Evolutionary conservation across 2,113 vertebrate genomes (phyloP), one percentile per base, ranked within the genome.

Genomic region (Balaenoptera acutorostrata): DNA sequence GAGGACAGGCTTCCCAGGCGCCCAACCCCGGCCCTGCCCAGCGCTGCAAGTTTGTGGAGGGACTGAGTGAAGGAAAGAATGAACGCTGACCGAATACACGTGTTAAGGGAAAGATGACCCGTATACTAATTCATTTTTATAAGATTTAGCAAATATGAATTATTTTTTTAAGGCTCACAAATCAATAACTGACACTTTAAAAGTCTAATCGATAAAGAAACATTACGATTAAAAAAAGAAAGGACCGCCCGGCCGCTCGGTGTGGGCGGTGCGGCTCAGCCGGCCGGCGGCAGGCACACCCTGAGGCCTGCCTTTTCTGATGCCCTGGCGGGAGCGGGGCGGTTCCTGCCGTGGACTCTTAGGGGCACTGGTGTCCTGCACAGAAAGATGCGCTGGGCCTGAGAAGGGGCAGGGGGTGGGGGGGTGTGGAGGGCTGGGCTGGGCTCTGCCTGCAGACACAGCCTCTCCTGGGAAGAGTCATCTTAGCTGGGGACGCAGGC

Each of bases 281-380:
- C 6, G 3, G 33, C 71, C 8, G 5, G 49, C 39, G 13, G 31
- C 29, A 4, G 18, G 31, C 29, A 7, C 21, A 27, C 3, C 27
- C 31, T 31, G n/a, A 33, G 44, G 17, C 33, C 71, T 2, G 33
- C 11, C 46, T 29, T 2, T 21, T 21, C 12, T 1, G 83, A 29
- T 31, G 27, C n/a, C 6, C 55, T 14, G 33, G 36, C 10, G 1
- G 27, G 36, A 33, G 15, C 18, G 0, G 1, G 20, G 10, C 8
- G 0, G 29, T 3, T 29, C 78, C 63, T 15, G 14, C 18, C 12
- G 1, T 18, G 7, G 29, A 3, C n/a, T 59, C 57, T 71, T 17
- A 21, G 31, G 41, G 36, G n/a, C 2, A 25, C 18, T 20, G 52
- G 21, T 3, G 3, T 39, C 3, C 14, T 25, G 36, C 39, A 17